Base-by-base conservation (phyloP, 1,140 invertebrate genomes). In the Bombus difficillimus region DNA sequence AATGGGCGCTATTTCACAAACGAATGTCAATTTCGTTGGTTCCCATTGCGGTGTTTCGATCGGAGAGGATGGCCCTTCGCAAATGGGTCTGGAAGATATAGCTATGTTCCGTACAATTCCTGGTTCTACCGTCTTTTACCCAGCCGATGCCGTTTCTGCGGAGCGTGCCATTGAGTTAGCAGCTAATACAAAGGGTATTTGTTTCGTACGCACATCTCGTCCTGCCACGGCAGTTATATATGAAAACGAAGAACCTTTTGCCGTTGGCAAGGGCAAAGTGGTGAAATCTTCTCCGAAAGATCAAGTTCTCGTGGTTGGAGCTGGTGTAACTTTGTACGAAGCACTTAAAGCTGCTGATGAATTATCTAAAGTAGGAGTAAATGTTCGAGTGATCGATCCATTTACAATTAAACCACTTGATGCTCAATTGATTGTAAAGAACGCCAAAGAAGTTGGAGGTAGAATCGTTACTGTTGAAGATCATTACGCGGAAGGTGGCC, bases 81-180 rank as follows among this genome's bases (percentile, higher is more conserved):
- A 99, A 96, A 99, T 99, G 99, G 99, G 98, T 69, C 95, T 99
- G 1, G 99, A 99, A 96, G 99, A 99, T 95, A 95, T 99, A 64
- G 98, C 98, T 1, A 97, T 99, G 96, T 99, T 99, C 96, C 96
- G 99, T 77, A 94, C 97, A 22, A 97, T 99, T 88, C 99, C 99
- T 62, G 97, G 97, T 69, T 97, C 97, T 83, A 99, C 99, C 5
- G 97, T 99, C 0, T 99, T 99, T 95, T 99, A 99, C 94, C 99
- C 99, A 28, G 97, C 97, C 86, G 99, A 99, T 95, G 99, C 99
- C 6, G 99, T 99, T 15, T 98, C 98, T 64, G 96, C 97, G 41
- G 99, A 99, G 95, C 96, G 98, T 74, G 98, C 99, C 2, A 97
- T 98, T 47, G 99, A 99, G 96, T 93, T 99, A 77, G 99, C 99